phyloP scores from a whole-genome alignment of 1,140 invertebrate genomes.

The Arion vulgaris region DNA sequence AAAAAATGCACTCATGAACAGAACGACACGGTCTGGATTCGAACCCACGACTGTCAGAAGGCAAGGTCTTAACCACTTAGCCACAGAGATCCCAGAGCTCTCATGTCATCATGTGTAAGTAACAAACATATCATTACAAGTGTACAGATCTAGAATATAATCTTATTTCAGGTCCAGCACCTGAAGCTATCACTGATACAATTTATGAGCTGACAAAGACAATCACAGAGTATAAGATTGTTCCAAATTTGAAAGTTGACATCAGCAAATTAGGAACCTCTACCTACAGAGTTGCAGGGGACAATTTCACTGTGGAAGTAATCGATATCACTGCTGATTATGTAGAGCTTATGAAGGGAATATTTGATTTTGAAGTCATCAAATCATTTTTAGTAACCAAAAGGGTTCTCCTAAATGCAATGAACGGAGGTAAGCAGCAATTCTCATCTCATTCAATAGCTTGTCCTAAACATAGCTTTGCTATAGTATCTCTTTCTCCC shows the following conservation, averaged over 20 bases:
- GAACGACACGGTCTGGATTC: too few species aligned
- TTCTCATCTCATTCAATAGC: too few species aligned
- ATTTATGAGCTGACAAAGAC: constrained; percentile 88
- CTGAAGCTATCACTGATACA: constrained; percentile 89
- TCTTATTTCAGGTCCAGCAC: constrained; percentile 80
- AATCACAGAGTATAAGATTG: constrained; percentile 87
- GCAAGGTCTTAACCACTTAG: too few species aligned
- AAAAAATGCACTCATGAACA: too few species aligned
- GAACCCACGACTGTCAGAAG: too few species aligned
- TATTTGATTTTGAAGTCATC: constrained; percentile 94
- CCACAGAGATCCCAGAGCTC: too few species aligned
- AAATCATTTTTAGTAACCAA: constrained; percentile 70
- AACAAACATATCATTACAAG: too few species aligned
- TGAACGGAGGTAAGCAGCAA: constrained; percentile 87
- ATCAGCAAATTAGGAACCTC: constrained; percentile 81
- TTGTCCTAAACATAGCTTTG: too few species aligned
- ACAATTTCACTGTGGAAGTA: constrained; percentile 80
- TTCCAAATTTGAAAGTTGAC: constrained; percentile 83
- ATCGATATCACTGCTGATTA: constrained; percentile 95
- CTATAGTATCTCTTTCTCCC: too few species aligned
- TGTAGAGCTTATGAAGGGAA: constrained; percentile 92
- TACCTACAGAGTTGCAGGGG: constrained; percentile 74
- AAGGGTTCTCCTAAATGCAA: constrained; percentile 86
- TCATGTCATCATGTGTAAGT: too few species aligned
- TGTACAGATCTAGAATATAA: not conserved